phyloP scores from a whole-genome alignment of 1,140 invertebrate genomes.

The Sycobia sp. region DNA sequence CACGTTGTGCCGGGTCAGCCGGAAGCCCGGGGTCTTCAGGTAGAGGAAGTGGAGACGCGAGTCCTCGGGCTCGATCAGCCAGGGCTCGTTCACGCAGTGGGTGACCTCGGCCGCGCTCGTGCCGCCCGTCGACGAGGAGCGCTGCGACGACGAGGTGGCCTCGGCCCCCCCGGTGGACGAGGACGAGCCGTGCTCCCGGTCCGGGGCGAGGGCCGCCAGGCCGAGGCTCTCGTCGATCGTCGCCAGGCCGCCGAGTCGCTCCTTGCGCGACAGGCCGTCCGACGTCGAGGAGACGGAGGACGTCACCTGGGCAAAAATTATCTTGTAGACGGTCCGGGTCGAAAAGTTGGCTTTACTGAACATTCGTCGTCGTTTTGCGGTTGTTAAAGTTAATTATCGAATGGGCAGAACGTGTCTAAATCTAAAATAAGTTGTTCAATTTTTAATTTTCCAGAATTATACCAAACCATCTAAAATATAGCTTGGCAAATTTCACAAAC shows the following conservation, averaged over 20 bases:
- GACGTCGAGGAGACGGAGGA: background rate
- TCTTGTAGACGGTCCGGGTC: no score
- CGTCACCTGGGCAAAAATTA: background rate
- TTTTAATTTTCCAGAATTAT: no score
- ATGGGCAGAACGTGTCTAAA: no score
- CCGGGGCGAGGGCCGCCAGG: background rate
- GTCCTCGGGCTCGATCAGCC: slow-evolving; percentile 78
- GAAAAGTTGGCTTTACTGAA: no score
- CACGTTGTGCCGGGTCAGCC: slow-evolving; percentile 62
- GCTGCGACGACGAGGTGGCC: slow-evolving; percentile 3
- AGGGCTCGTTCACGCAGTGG: slow-evolving; percentile 74
- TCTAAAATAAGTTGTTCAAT: no score
- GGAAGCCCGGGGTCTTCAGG: slow-evolving; percentile 70
- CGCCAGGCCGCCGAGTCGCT: slow-evolving; percentile 38
- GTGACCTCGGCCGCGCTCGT: slow-evolving; percentile 48
- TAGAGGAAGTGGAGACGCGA: slow-evolving; percentile 73
- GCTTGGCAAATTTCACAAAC: no score
- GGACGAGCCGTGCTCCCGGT: background rate
- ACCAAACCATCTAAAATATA: no score
- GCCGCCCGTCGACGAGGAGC: background rate
- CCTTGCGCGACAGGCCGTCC: background rate
- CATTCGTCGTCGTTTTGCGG: no score
- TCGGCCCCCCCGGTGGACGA: no score
- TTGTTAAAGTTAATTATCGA: no score
- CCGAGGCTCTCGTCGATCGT: slow-evolving; percentile 53